Base-by-base conservation (phyloP, 2,888 invertebrate species). In the Pyrrhosoma nymphula region DNA sequence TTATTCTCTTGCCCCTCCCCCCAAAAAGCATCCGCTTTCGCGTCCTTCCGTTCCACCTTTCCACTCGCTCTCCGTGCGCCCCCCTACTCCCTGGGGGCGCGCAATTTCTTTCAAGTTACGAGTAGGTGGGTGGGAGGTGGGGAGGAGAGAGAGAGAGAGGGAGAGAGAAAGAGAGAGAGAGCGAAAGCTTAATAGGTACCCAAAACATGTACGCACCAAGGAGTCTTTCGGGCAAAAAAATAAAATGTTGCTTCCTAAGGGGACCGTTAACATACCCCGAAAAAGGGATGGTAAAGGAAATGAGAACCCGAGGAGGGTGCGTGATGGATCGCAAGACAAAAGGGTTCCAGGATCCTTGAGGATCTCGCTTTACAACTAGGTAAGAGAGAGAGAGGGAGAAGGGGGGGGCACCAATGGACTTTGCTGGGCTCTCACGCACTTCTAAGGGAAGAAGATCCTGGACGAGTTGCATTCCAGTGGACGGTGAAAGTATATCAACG, bases 91-190 rank as follows among this genome's bases (percentile, higher is more conserved):
- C 35, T 23, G 14, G 30, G 82, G 82, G 82, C 30, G 30, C 18
- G 82, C 82, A 82, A 82, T 82, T 82, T 82, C 82, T 82, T 82
- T 82, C 82, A 26, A 82, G 82, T 82, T 82, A 30, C 82, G 82
- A 30, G 82, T 14, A 14, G 14, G 82, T 8, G 82, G 16, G 82
- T 14, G 30, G 82, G 26, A n/a, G 3, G 82, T 16, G 10, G 10
- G 12, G 26, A 14, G 16, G 82, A 69, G 35, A 14, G 30, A 82
- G 12, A 35, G 82, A 18, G 26, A 82, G 35, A 82, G 82, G 35
- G 35, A 3, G 35, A 63, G 75, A 16, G 30, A 30, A 8, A 30
- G 30, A 30, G 16, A 30, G 75, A 63, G 75, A 30, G 75, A 75
- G n/a, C 16, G 75, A 30, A 82, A 82, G 82, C 82, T 82, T 82